Evolutionary conservation across 2,797 vertebrate species (phyloP).

Genomic region (Cossypha niveicapilla): DNA sequence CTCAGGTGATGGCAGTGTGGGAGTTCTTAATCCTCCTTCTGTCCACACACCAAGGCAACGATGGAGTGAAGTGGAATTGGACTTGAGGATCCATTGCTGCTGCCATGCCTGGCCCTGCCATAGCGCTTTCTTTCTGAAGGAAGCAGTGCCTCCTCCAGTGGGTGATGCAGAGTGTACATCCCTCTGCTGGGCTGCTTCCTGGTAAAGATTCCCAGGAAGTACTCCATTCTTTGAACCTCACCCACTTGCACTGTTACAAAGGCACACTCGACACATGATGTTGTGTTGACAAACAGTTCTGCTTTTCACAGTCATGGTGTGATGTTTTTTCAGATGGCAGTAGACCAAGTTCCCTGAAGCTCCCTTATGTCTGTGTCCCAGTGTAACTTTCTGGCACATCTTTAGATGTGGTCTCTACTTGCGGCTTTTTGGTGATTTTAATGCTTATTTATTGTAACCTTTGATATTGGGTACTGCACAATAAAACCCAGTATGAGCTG

Average conservation of each 20-base stretch:
- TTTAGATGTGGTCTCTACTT: neutral
- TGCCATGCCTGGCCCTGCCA: neutral
- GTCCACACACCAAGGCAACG: neutral
- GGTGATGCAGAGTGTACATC: neutral
- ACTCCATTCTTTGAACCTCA: neutral
- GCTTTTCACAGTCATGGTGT: neutral
- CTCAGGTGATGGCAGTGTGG: neutral
- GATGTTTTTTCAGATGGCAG: neutral
- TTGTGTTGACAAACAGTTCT: neutral
- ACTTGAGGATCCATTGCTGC: neutral
- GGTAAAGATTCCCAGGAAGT: neutral
- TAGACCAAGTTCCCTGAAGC: neutral
- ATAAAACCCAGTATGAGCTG: neutral
- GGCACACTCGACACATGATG: neutral
- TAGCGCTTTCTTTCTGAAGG: neutral
- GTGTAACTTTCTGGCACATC: neutral
- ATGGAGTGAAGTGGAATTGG: neutral
- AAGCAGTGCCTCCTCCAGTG: neutral
- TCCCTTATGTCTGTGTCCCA: neutral
- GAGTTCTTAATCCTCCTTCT: neutral
- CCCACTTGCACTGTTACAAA: neutral
- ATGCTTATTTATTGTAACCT: neutral
- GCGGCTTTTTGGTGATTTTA: neutral
- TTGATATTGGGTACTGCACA: fast-evolving
- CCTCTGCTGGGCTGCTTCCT: neutral